Evolutionary conservation across 2,797 vertebrate genomes (phyloP).

Genomic region (Choloepus didactylus): DNA sequence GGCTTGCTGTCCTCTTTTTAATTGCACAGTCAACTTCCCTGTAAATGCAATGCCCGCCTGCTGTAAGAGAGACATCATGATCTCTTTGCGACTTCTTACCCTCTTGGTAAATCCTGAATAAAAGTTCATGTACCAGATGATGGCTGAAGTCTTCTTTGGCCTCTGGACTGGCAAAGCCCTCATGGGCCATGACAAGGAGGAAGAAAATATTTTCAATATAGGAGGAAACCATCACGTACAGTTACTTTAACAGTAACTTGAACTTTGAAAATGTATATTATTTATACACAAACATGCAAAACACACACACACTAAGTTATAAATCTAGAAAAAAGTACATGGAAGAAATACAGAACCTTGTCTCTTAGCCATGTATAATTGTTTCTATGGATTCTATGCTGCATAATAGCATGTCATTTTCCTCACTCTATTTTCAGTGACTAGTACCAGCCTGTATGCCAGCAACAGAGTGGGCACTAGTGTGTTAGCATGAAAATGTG

Average conservation of each 20-base stretch:
- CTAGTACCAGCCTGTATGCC: background rate
- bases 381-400: background rate
- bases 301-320: background rate
- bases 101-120: too few species aligned
- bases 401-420: background rate
- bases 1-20: too few species aligned
- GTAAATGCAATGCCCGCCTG: too few species aligned
- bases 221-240: background rate
- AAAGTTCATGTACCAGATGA: too few species aligned
- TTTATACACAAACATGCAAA: background rate
- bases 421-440: background rate
- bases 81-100: too few species aligned
- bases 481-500: background rate
- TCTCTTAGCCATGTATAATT: background rate
- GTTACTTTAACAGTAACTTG: background rate
- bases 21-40: too few species aligned
- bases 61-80: too few species aligned
- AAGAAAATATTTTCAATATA: background rate
- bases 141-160: too few species aligned
- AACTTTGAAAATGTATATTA: background rate
- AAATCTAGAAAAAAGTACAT: background rate
- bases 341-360: background rate
- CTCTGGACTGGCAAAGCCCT: too few species aligned
- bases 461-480: background rate
- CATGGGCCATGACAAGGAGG: background rate